These are phyloP conservation scores for Prosopocoilus inquinatus DNA, from an alignment of 2,888 invertebrate genomes.

Conservation along the genomic window DNA sequence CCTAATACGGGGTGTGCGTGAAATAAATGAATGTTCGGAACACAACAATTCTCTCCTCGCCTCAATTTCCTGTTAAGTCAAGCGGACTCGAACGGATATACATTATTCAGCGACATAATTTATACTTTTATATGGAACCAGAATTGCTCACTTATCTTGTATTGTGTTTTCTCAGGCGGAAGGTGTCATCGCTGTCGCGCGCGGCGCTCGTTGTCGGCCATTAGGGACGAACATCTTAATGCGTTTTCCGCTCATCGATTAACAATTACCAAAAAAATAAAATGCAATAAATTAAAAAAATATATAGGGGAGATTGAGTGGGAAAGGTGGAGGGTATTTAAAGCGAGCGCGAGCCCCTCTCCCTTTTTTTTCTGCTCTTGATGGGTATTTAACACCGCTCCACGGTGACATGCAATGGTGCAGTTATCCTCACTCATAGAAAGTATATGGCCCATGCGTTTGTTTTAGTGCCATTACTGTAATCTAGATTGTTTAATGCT, in stretches of 20 bases:
- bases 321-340: too few relatives aligned
- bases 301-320: too few relatives aligned
- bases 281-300: background rate
- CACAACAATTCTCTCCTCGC: constrained; percentile 7
- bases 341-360: too few relatives aligned
- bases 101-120: constrained; percentile 13
- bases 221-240: background rate
- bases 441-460: too few relatives aligned
- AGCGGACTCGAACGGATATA: constrained; percentile 9
- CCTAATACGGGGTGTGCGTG: background rate
- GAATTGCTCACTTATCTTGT: constrained; percentile 8
- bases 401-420: too few relatives aligned
- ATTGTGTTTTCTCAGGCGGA: background rate
- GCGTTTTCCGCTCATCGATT: background rate
- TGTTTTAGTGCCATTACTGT: too few relatives aligned
- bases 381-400: too few relatives aligned
- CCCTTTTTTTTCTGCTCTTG: too few relatives aligned
- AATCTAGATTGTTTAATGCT: too few relatives aligned
- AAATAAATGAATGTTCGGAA: constrained; percentile 9
- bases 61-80: constrained; percentile 12
- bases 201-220: background rate
- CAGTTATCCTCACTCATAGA: too few relatives aligned
- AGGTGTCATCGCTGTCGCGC: background rate
- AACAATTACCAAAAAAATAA: background rate
- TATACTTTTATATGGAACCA: constrained; percentile 7